Conservation (phyloP, 2,797 vertebrate genomes). For the Gobionotothen gibberifrons region DNA sequence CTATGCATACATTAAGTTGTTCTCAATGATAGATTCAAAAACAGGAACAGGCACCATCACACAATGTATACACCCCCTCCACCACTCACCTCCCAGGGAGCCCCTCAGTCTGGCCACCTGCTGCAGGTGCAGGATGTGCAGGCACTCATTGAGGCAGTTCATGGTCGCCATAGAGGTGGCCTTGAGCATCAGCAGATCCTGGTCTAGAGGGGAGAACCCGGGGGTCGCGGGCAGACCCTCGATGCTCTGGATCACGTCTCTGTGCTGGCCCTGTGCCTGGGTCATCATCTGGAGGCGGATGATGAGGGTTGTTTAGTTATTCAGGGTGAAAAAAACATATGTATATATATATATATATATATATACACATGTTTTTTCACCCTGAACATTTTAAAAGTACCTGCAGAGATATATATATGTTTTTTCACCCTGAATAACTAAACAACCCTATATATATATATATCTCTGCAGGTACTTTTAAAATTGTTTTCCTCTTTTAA, state of each 20-base stretch:
- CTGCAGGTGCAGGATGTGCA: constrained; percentile 97
- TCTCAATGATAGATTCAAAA: neutral
- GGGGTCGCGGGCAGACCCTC: constrained; percentile 92
- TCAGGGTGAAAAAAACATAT: no score
- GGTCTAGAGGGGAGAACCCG: constrained; percentile 93
- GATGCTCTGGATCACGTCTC: constrained; percentile 94
- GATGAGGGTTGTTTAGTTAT: neutral
- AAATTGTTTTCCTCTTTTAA: no score
- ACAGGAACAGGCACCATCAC: neutral
- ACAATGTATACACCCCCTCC: neutral
- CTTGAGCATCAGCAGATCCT: constrained; percentile 97
- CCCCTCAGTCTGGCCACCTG: constrained; percentile 91
- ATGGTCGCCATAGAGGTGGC: constrained; percentile 99
- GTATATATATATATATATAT: no score
- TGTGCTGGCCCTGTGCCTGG: constrained; percentile 95
- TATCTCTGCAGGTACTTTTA: neutral
- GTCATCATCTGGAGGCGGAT: constrained; percentile 92
- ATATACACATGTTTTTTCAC: no score
- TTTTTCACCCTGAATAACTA: no score
- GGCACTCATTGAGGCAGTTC: constrained; percentile 97
- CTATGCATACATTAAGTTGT: neutral
- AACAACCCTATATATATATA: no score
- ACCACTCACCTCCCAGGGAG: constrained; percentile 87
- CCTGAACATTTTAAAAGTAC: no score
- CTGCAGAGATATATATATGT: no score